Evolutionary conservation across 1,140 invertebrate species (phyloP).

Genomic region (Zaprionus nigranus): DNA sequence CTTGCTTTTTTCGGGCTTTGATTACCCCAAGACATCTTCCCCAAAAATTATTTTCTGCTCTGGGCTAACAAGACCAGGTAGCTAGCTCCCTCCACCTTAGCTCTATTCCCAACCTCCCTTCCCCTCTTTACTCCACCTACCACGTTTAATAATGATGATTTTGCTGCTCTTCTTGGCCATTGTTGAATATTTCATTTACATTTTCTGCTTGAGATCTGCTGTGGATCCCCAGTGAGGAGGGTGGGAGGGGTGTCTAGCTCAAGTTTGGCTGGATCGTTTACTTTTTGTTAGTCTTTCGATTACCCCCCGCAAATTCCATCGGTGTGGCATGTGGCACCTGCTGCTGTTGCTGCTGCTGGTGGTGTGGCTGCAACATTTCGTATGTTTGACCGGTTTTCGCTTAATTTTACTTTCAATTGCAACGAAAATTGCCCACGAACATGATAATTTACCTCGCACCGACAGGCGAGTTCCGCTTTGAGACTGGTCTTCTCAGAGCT

Average conservation of each 20-base stretch:
- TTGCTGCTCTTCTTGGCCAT: conserved; percentile 11
- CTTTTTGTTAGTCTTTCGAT: not conserved
- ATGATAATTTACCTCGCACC: conserved; percentile 54
- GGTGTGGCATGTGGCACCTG: conserved; percentile 14
- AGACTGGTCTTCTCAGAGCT: not conserved
- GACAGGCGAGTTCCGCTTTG: conserved; percentile 1
- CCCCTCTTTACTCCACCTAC: not conserved
- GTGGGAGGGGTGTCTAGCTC: not conserved
- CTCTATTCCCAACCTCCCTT: not conserved
- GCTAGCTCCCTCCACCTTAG: not conserved
- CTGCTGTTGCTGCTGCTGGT: not conserved
- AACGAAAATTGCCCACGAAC: conserved; percentile 43
- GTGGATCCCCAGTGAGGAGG: not conserved
- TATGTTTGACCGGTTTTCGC: conserved; percentile 53
- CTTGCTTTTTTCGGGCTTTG: conserved; percentile 16
- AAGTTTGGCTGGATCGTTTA: not conserved
- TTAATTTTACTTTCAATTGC: conserved; percentile 77
- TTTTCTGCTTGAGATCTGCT: conserved; percentile 3
- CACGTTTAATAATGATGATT: conserved; percentile 35
- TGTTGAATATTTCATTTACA: conserved; percentile 32
- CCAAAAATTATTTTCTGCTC: not conserved
- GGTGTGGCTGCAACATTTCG: conserved; percentile 15
- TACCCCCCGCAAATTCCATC: not conserved
- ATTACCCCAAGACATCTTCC: conserved; percentile 20
- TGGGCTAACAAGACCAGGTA: conserved; percentile 41